Evolutionary conservation across 2,113 vertebrate species (phyloP).

Genomic region (Carassius carassius): DNA sequence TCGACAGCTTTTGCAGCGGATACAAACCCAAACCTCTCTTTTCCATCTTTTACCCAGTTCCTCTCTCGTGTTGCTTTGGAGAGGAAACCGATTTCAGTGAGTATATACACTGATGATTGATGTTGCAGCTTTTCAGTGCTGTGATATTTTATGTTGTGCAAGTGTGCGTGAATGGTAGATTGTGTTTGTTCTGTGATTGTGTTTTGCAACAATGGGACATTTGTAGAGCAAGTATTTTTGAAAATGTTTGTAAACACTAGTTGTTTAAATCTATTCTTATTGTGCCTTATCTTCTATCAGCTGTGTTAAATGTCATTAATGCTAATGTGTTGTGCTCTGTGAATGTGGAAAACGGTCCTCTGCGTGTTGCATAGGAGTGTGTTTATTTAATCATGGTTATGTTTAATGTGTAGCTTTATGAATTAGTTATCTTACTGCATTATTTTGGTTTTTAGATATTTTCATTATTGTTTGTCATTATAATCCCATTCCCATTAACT

Average conservation of each 20-base stretch:
- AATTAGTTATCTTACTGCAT: background rate
- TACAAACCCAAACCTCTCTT: constrained; percentile 69
- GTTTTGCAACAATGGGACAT: constrained; percentile 35
- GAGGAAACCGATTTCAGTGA: constrained; percentile 82
- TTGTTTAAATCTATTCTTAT: constrained; percentile 22
- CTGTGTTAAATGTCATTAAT: constrained; percentile 23
- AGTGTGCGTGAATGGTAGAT: constrained; percentile 54
- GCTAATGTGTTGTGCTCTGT: constrained; percentile 5
- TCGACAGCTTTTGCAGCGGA: background rate
- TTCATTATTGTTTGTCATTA: background rate
- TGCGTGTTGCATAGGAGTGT: background rate
- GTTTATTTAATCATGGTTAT: background rate
- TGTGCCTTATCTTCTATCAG: background rate
- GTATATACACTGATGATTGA: constrained; percentile 71
- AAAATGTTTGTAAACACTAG: constrained; percentile 6
- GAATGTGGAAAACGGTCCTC: constrained; percentile 10
- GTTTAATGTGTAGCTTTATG: constrained; percentile 5
- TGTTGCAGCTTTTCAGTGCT: constrained; percentile 39
- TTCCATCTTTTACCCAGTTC: constrained; percentile 74
- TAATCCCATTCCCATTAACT: constrained; percentile 1
- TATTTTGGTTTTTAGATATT: background rate
- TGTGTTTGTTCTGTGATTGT: constrained; percentile 26
- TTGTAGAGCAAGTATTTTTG: constrained; percentile 12
- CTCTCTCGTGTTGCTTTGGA: constrained; percentile 83
- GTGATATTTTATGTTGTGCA: constrained; percentile 53